phyloP scores from a whole-genome alignment of 1,140 invertebrate genomes.

The Conus ventricosus region DNA sequence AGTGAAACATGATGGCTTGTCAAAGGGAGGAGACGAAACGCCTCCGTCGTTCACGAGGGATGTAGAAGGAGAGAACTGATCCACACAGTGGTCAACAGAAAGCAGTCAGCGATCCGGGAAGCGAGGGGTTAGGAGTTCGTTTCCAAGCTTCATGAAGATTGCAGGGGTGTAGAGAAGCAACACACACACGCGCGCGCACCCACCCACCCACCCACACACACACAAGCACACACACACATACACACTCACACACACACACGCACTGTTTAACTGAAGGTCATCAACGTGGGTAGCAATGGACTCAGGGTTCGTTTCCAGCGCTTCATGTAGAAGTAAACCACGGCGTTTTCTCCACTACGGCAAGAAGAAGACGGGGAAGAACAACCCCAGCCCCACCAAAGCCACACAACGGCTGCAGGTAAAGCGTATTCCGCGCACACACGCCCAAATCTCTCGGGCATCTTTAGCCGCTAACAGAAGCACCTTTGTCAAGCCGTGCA shows the following conservation, averaged over 20 bases:
- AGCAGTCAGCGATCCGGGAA: neutral
- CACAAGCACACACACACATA: no score
- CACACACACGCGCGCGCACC: no score
- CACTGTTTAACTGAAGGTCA: no score
- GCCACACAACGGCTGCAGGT: neutral
- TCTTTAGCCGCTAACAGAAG: neutral
- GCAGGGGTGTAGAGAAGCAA: no score
- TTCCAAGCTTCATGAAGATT: no score
- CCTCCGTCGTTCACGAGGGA: neutral
- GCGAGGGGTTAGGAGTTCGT: no score
- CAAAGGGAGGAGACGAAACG: neutral
- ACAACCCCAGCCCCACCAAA: no score
- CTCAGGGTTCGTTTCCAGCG: neutral
- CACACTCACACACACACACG: no score
- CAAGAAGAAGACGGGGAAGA: neutral
- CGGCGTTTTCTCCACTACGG: neutral
- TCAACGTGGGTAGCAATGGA: no score
- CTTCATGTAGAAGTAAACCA: neutral
- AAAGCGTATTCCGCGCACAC: slow-evolving; percentile 2
- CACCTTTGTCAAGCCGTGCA: neutral
- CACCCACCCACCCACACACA: no score
- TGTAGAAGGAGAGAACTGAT: no score
- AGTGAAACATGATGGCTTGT: neutral
- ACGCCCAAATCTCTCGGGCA: neutral
- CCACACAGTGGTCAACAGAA: neutral